phyloP scores from a whole-genome alignment of 2,888 invertebrate genomes.

The Dynastes hyllus region DNA sequence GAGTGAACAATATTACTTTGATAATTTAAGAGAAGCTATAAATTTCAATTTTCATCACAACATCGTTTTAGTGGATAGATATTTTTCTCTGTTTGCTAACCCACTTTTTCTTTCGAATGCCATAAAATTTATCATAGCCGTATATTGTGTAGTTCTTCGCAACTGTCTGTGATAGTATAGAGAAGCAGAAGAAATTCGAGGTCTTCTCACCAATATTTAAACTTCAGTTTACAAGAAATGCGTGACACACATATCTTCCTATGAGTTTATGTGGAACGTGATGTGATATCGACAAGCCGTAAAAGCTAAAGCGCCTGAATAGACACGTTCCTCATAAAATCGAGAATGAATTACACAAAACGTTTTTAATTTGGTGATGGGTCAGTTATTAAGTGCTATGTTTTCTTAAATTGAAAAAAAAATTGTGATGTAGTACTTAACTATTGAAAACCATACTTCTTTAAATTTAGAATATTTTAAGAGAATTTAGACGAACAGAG shows the following conservation, averaged over 20 bases:
- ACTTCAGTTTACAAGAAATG: conserved; percentile 10
- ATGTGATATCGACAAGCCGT: background rate
- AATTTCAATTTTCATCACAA: background rate
- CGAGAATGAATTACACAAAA: no score
- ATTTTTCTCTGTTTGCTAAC: conserved; percentile 16
- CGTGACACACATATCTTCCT: conserved; percentile 21
- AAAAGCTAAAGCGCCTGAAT: background rate
- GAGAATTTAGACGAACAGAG: no score
- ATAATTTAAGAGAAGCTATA: no score
- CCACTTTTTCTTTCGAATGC: conserved; percentile 31
- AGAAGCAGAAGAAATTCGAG: conserved; percentile 17
- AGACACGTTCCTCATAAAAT: no score
- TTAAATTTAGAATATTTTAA: no score
- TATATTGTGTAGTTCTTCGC: conserved; percentile 19
- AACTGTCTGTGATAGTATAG: conserved; percentile 11
- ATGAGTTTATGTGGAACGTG: background rate
- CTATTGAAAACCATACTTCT: no score
- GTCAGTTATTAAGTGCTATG: no score
- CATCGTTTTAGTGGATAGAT: background rate
- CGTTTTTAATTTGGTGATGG: no score
- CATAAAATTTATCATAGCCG: conserved; percentile 19
- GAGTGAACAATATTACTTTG: no score
- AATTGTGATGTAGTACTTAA: no score
- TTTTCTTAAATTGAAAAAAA: no score
- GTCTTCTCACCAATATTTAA: conserved; percentile 15